A percentile compares a stretch with the other conserved stretches of the same genome.
These are phyloP conservation scores for Hymenochirus boettgeri DNA, from an alignment of 2,113 vertebrate genomes.

Conservation along the genomic window DNA sequence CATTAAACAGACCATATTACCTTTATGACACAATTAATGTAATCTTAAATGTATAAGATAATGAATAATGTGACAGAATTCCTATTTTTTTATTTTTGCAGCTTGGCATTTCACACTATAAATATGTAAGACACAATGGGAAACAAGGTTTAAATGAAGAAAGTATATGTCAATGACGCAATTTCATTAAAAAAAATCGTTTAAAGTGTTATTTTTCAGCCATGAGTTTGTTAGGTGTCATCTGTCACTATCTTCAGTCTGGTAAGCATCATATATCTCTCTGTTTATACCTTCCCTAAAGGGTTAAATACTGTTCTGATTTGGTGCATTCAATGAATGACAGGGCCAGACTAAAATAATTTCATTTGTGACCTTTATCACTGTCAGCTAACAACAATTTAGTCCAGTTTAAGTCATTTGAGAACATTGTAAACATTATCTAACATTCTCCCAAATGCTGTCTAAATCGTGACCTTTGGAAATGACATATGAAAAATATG, in stretches of 20 bases:
- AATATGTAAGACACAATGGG: not conserved
- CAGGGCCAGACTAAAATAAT: slow-evolving; percentile 53
- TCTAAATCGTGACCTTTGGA: slow-evolving; percentile 60
- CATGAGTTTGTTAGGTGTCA: too few relatives aligned
- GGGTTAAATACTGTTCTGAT: not conserved
- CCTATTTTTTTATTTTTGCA: slow-evolving; percentile 2
- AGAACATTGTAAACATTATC: slow-evolving; percentile 61
- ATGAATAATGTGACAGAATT: too few relatives aligned
- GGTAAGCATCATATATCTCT: too few relatives aligned
- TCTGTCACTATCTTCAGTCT: too few relatives aligned
- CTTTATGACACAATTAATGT: too few relatives aligned
- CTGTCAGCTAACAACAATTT: slow-evolving; percentile 60
- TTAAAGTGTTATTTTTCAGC: too few relatives aligned
- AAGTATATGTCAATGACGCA: not conserved
- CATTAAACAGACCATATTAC: too few relatives aligned
- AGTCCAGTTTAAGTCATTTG: slow-evolving; percentile 64
- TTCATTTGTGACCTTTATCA: slow-evolving; percentile 60
- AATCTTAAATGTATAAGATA: too few relatives aligned
- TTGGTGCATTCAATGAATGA: slow-evolving; percentile 38
- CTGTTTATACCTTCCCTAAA: too few relatives aligned
- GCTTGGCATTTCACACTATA: slow-evolving; percentile 12
- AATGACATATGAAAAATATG: slow-evolving; percentile 50
- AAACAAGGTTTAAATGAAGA: not conserved
- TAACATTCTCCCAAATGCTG: slow-evolving; percentile 49
- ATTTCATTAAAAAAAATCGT: too few relatives aligned